Percentiles rank a stretch among this genome's conserved stretches.
Conservation (phyloP, 2,113 vertebrate species). For the Sinocyclocheilus anophthalmus region DNA sequence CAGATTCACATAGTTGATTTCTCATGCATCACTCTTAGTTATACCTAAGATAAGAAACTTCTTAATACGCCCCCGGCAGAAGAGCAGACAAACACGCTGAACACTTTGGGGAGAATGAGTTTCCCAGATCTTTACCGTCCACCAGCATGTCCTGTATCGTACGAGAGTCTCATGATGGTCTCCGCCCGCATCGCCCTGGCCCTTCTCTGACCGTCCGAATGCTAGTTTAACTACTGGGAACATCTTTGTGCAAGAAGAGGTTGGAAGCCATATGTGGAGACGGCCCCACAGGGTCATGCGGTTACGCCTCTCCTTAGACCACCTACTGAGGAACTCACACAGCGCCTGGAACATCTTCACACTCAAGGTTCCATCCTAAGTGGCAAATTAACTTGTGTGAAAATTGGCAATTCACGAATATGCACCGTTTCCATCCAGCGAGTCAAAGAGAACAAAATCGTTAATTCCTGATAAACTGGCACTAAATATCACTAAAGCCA, state of each 20-base stretch:
- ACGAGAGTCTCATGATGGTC: constrained; percentile 86
- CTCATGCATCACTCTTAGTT: too few species aligned
- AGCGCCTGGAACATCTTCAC: constrained; percentile 73
- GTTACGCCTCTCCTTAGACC: constrained; percentile 84
- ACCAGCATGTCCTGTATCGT: constrained; percentile 88
- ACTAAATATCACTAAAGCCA: too few species aligned
- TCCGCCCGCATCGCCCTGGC: constrained; percentile 82
- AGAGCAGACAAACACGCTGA: neutral
- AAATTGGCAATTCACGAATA: too few species aligned
- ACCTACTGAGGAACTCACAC: constrained; percentile 88
- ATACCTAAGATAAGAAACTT: too few species aligned
- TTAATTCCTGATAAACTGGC: too few species aligned
- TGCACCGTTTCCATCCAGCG: too few species aligned
- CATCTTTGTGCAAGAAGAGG: constrained; percentile 87
- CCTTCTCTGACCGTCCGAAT: constrained; percentile 83
- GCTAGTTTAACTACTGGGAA: constrained; percentile 76
- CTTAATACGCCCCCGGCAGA: constrained; percentile 63
- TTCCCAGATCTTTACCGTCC: constrained; percentile 77
- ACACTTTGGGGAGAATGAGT: neutral
- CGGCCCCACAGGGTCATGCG: constrained; percentile 93
- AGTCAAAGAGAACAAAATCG: too few species aligned
- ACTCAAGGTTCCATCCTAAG: neutral
- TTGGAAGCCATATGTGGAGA: constrained; percentile 92
- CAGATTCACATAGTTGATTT: too few species aligned
- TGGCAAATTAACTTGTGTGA: too few species aligned